Evolutionary conservation across 2,797 vertebrate species (phyloP).

Genomic region (Microctenopoma steveboyesi): DNA sequence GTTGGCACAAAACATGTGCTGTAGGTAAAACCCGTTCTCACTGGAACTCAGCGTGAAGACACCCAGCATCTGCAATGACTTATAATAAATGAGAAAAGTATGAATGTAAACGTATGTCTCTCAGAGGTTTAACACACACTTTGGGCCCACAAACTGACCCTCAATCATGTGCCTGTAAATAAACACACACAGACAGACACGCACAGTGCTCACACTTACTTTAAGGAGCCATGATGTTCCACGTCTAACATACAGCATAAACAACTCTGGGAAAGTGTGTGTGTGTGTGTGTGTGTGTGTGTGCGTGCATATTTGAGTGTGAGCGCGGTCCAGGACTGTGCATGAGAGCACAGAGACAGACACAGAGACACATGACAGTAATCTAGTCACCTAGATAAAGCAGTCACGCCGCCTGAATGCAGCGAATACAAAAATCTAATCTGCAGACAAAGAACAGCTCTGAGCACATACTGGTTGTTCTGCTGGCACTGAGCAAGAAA

Average conservation of each 20-base stretch:
- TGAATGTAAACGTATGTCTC: conserved; percentile 38
- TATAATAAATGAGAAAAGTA: conserved; percentile 24
- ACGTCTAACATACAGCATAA: conserved; percentile 34
- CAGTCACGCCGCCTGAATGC: conserved; percentile 42
- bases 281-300: conserved; percentile 3
- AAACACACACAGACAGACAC: conserved; percentile 28
- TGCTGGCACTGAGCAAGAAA: conserved; percentile 3
- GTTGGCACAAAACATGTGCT: conserved; percentile 1
- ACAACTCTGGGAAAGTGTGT: conserved; percentile 51
- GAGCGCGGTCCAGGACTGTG: conserved; percentile 10
- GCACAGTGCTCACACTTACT: conserved; percentile 19
- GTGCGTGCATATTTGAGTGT: neutral
- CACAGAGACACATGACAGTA: conserved; percentile 58
- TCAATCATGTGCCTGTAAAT: conserved; percentile 20
- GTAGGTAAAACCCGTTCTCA: conserved; percentile 28
- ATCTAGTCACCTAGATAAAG: conserved; percentile 53
- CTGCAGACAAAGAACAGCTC: conserved; percentile 17
- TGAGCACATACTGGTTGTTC: conserved; percentile 8
- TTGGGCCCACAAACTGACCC: conserved; percentile 36
- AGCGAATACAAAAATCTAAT: conserved; percentile 53
- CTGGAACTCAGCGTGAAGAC: neutral
- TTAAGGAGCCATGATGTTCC: conserved; percentile 51
- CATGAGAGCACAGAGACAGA: conserved; percentile 15
- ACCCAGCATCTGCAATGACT: conserved; percentile 18
- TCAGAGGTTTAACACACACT: conserved; percentile 45